These are phyloP conservation scores for Oryzias javanicus DNA, from an alignment of 2,113 vertebrate species.

Conservation along the genomic window DNA sequence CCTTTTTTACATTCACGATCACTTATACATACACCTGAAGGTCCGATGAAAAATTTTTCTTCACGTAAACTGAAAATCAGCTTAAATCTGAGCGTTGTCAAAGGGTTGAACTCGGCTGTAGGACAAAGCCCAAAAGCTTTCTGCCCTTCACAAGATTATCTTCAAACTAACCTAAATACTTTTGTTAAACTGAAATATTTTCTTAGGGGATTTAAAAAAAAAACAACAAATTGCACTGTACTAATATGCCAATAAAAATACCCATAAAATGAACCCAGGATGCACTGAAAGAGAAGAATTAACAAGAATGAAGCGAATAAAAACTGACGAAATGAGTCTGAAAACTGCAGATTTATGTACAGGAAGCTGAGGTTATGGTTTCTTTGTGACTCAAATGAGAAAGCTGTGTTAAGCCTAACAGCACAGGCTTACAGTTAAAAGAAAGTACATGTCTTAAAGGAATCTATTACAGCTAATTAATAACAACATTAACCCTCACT, in stretches of 20 bases:
- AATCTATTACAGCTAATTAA: constrained; percentile 60
- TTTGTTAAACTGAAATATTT: background rate
- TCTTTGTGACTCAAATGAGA: constrained; percentile 33
- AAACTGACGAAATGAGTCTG: constrained; percentile 27
- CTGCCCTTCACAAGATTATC: no score
- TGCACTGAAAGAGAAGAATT: constrained; percentile 12
- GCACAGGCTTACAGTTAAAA: constrained; percentile 39
- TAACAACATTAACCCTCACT: constrained; percentile 45
- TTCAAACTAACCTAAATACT: background rate
- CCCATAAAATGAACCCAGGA: constrained; percentile 3
- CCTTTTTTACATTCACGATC: constrained; percentile 43
- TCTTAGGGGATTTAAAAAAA: background rate
- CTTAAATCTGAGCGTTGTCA: no score
- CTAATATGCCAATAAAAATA: background rate
- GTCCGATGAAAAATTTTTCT: constrained; percentile 21
- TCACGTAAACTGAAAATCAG: no score
- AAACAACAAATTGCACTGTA: background rate
- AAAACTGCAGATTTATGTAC: constrained; percentile 28
- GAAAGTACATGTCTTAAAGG: constrained; percentile 61
- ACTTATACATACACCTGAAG: constrained; percentile 33
- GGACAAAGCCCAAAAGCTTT: no score
- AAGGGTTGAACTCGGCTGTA: no score
- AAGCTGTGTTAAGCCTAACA: constrained; percentile 46
- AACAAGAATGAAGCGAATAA: constrained; percentile 17
- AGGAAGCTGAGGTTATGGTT: constrained; percentile 32